phyloP scores from a whole-genome alignment of 2,888 invertebrate genomes.

The Automeris io region DNA sequence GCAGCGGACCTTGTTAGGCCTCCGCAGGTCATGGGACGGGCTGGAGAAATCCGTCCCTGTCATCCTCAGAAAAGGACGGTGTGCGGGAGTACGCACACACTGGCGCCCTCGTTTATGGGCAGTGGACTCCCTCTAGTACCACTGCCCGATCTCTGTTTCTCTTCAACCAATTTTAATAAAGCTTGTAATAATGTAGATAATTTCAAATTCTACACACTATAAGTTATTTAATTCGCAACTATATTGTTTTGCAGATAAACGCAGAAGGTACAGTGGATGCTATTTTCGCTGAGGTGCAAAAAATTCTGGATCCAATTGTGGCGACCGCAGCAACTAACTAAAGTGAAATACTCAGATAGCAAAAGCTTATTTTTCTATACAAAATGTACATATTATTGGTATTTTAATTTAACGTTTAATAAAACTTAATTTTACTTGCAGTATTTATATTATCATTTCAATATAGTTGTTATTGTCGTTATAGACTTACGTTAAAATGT shows the following conservation, averaged over 20 bases:
- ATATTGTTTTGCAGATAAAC: conserved; percentile 79
- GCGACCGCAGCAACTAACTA: conserved; percentile 11
- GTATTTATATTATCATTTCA: neutral
- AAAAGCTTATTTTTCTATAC: conserved; percentile 10
- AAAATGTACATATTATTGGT: conserved; percentile 24
- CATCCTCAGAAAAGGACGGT: no score
- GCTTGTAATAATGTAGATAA: no score
- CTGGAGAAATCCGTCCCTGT: no score
- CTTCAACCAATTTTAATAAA: no score
- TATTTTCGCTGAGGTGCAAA: conserved; percentile 84
- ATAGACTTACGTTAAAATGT: neutral
- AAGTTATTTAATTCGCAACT: neutral
- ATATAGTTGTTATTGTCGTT: no score
- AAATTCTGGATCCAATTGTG: conserved; percentile 75
- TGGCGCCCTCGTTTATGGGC: no score
- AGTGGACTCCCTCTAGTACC: no score
- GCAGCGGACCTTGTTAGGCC: no score
- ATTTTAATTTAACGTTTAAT: conserved; percentile 19
- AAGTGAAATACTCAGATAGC: neutral
- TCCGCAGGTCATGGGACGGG: no score
- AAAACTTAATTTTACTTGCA: conserved; percentile 3
- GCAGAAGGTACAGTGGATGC: conserved; percentile 86
- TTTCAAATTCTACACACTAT: no score
- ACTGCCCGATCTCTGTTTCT: no score
- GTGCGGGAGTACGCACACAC: no score